phyloP scores from a whole-genome alignment of 2,888 invertebrate species.

The Noctua comes region DNA sequence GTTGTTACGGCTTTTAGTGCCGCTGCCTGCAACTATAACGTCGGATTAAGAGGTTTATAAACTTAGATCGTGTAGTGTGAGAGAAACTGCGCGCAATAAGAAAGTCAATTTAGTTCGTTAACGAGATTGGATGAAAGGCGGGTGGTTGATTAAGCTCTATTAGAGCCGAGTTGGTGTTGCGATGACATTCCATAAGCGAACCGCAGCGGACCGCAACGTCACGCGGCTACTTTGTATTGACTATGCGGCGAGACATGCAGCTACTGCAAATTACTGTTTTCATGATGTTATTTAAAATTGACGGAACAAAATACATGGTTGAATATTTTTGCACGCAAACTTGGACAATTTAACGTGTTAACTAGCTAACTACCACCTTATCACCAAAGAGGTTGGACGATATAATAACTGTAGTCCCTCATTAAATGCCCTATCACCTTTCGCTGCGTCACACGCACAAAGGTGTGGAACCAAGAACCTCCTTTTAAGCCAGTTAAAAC shows the following conservation, averaged over 20 bases:
- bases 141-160: slow-evolving; percentile 84
- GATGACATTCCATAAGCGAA: slow-evolving; percentile 79
- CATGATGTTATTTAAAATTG: background rate
- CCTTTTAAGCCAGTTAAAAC: slow-evolving; percentile 28
- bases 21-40: slow-evolving; percentile 76
- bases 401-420: slow-evolving; percentile 20
- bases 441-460: slow-evolving; percentile 28
- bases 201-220: slow-evolving; percentile 78
- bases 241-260: slow-evolving; percentile 56
- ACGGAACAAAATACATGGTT: background rate
- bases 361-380: background rate
- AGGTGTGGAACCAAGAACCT: slow-evolving; percentile 19
- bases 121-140: slow-evolving; percentile 85
- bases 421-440: slow-evolving; percentile 34
- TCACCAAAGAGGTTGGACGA: background rate
- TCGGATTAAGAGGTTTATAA: slow-evolving; percentile 81
- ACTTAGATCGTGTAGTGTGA: slow-evolving; percentile 76
- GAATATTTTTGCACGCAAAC: background rate
- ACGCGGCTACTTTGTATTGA: slow-evolving; percentile 55
- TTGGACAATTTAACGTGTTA: slow-evolving; percentile 7
- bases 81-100: slow-evolving; percentile 80
- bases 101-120: slow-evolving; percentile 86
- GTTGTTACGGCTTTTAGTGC: slow-evolving; percentile 82
- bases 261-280: slow-evolving; percentile 56
- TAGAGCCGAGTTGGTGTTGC: slow-evolving; percentile 75